Base-by-base conservation (phyloP, 2,888 invertebrate species). In the Liopterus haemorrhoidalis region DNA sequence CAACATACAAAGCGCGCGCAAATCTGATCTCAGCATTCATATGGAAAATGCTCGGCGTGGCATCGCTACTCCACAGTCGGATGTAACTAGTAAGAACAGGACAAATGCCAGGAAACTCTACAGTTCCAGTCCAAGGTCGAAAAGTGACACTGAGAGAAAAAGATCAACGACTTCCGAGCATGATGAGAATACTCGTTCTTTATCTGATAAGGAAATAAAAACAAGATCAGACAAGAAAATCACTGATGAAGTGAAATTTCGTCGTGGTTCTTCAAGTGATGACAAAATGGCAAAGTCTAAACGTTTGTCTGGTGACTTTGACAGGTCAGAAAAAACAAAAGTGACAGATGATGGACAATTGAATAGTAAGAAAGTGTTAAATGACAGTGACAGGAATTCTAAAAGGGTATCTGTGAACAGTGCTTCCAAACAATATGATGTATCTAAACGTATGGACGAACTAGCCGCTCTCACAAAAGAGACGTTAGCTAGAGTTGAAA, bases 401-500 rank as follows among this genome's bases (percentile, higher is more conserved):
- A 51, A 46, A 51, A 51, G 48, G 46, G 51, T 51, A 50, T 46
- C 49, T 47, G 40, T 43, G n/a, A 35, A 35, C 15, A 45, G 40
- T 41, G 51, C 51, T 48, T 43, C 46, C 38, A 46, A 42, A 46
- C 35, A 30, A 4, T 39, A 28, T 38, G 66, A 62, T 53, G 65
- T 71, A 25, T 66, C 69, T 8, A 76, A 76, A 56, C 73, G 76
- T 61, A 75, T 81, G 70, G 79, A 81, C 56, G 78, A 74, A 59
- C 68, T 81, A 62, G 75, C 78, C 50, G 78, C 76, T 22, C 70
- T 79, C 57, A 80, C 81, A 40, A 75, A 75, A 64, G 77, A 79
- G 59, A 79, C 81, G 32, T 72, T 81, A 69, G 79, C 79, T 63
- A 76, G 78, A 60, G 79, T 81, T 58, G 79, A 80, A 65, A 74